Conservation (phyloP, 1,140 invertebrate species). For the Steinernema feltiae region DNA sequence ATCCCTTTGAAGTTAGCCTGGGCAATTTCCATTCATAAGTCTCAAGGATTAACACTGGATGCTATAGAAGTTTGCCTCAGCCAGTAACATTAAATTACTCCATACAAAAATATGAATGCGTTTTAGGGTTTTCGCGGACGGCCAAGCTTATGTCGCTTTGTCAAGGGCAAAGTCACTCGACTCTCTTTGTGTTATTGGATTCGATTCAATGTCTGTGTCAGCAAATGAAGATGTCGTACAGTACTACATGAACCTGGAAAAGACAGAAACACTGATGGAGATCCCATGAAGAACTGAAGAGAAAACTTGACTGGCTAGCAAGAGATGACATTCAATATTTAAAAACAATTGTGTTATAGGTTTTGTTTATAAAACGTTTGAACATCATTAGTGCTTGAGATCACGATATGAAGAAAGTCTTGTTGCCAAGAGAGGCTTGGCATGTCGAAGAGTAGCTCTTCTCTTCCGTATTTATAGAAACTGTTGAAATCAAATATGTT, state of each 20-base stretch:
- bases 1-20: slow-evolving; percentile 84
- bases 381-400: too few species aligned
- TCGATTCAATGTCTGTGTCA: slow-evolving; percentile 76
- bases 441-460: too few species aligned
- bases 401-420: too few species aligned
- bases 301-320: too few species aligned
- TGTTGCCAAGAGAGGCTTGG: too few species aligned
- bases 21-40: slow-evolving; percentile 96
- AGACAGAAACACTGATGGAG: too few species aligned
- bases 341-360: too few species aligned
- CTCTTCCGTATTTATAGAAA: too few species aligned
- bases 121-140: slow-evolving; percentile 78
- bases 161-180: slow-evolving; percentile 80
- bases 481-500: too few species aligned
- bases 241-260: slow-evolving; percentile 66
- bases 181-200: slow-evolving; percentile 77
- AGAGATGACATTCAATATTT: too few species aligned
- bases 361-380: too few species aligned
- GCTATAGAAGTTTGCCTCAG: slow-evolving; percentile 87
- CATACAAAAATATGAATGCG: background rate
- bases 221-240: slow-evolving; percentile 76
- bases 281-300: too few species aligned
- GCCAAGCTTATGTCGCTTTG: slow-evolving; percentile 89
- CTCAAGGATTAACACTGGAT: slow-evolving; percentile 82
- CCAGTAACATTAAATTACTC: slow-evolving; percentile 40